Base-by-base conservation (phyloP, 2,797 vertebrate species). In the Graptemys geographica region DNA sequence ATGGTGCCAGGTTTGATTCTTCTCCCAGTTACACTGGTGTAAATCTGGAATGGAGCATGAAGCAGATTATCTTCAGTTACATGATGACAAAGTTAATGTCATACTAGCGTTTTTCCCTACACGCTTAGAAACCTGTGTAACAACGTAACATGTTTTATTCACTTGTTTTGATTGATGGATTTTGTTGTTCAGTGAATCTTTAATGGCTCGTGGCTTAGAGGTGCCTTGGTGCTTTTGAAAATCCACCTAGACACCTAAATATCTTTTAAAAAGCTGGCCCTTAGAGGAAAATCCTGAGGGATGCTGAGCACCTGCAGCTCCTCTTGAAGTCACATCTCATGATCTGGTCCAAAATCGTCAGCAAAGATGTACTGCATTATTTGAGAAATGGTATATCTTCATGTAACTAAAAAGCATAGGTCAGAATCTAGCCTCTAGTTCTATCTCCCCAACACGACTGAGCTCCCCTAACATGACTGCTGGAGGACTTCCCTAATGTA, bases 1-100 rank as follows among this genome's bases (percentile, higher is more conserved):
- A 90, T 56, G 80, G 4, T 79, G 8, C 33, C 86, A 78, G 37
- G 65, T 90, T 74, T 86, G 85, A 87, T 93, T 93, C 82, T 93
- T 52, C 72, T 90, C 78, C 57, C 59, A 76, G 80, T 92, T 90
- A 53, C 78, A 94, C 53, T 2, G 84, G 9, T 87, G 84, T 80
- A 85, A 94, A 87, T 90, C 33, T 31, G 52, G 92, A 83, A 2
- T 72, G 56, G 52, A 95, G 83, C 91, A 81, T 27, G 23, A 86
- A 11, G 9, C 28, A 33, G 65, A 37, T 86, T 89, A 53, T 90
- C 47, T 95, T 93, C 10, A 19, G 62, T 81, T 94, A 41, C 25
- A 8, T n/a, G 37, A 56, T 37, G 8, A 53, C 49, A 41, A 55
- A 1, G 76, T 88, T 74, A 53, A 74, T 72, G 31, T 4, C 21